Conservation (phyloP, 2,797 vertebrate genomes). For the Onychomys arenicola region DNA sequence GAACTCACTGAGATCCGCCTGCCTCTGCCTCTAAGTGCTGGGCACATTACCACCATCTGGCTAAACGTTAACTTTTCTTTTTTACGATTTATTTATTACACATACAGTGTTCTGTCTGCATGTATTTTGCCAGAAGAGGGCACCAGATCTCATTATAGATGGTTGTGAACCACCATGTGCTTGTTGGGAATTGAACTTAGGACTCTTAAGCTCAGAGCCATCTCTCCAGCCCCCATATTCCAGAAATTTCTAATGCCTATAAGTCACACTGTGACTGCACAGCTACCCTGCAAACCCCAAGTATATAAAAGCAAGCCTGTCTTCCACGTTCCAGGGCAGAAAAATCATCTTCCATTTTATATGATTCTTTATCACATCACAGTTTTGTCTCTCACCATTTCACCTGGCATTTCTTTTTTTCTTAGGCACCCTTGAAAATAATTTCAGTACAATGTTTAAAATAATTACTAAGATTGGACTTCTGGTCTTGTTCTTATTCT, state of each 20-base stretch:
- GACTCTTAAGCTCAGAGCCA: too few species aligned
- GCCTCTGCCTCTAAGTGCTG: too few species aligned
- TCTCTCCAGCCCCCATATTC: neutral
- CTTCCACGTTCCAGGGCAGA: neutral
- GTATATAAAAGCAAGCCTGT: neutral
- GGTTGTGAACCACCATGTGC: too few species aligned
- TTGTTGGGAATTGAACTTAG: too few species aligned
- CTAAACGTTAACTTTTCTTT: too few species aligned
- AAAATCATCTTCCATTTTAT: neutral
- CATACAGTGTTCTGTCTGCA: too few species aligned
- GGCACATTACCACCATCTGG: too few species aligned
- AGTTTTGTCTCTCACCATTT: neutral
- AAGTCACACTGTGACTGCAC: neutral
- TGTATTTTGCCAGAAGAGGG: too few species aligned
- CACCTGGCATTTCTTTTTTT: neutral
- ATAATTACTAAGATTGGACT: neutral
- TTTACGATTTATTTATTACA: too few species aligned
- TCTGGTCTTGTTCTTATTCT: neutral
- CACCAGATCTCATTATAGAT: too few species aligned
- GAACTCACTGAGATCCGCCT: too few species aligned
- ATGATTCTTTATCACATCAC: neutral
- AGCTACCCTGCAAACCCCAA: rapidly evolving
- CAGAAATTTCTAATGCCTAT: neutral
- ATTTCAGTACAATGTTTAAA: neutral
- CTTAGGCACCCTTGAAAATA: neutral